phyloP scores from a whole-genome alignment of 2,113 vertebrate species.

The Marmota monax region DNA sequence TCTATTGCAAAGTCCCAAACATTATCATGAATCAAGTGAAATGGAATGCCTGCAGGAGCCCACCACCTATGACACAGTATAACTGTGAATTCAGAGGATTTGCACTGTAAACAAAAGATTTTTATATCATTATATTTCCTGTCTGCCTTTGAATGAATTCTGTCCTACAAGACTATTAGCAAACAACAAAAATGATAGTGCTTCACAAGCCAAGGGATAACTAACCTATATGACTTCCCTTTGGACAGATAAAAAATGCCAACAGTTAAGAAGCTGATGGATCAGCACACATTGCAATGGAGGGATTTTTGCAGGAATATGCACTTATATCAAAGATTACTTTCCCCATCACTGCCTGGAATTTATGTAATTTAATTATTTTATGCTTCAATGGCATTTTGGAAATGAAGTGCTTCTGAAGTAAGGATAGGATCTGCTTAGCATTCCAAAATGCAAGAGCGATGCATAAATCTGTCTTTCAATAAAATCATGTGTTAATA shows the following conservation, averaged over 20 bases:
- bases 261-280: constrained; percentile 75
- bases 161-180: constrained; percentile 71
- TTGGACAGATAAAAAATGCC: constrained; percentile 68
- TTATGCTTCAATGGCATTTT: constrained; percentile 79
- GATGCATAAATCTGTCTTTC: constrained; percentile 70
- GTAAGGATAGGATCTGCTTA: constrained; percentile 74
- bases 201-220: constrained; percentile 62
- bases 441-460: constrained; percentile 68
- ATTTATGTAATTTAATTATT: constrained; percentile 87
- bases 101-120: constrained; percentile 79
- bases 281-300: constrained; percentile 36
- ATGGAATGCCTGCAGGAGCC: constrained; percentile 69
- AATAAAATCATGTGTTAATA: constrained; percentile 70
- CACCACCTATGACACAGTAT: constrained; percentile 58
- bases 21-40: constrained; percentile 78
- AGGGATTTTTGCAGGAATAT: constrained; percentile 76
- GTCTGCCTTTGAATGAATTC: constrained; percentile 77
- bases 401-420: constrained; percentile 78
- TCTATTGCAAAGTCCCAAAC: constrained; percentile 71
- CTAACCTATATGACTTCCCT: constrained; percentile 68
- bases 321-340: constrained; percentile 76
- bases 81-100: constrained; percentile 62
- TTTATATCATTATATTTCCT: constrained; percentile 75
- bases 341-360: constrained; percentile 76
- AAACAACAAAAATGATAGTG: constrained; percentile 77